Conservation (phyloP, 1,140 invertebrate genomes). For the Drosophila pruinosa region DNA sequence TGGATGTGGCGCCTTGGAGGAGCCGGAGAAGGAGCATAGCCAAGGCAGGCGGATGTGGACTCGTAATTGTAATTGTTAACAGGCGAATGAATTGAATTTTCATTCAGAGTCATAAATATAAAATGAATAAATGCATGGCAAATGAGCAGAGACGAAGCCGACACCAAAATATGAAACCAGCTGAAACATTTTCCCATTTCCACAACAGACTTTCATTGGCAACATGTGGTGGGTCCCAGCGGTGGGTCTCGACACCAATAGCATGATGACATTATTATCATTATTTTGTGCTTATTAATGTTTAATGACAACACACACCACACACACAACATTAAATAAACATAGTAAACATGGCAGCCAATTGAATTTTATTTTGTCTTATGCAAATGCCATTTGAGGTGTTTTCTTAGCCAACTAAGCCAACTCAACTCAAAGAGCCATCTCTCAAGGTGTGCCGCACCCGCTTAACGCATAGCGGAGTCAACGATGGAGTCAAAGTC, state of each 20-base stretch:
- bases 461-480: not conserved
- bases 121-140: conserved; percentile 64
- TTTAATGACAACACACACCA: conserved; percentile 50
- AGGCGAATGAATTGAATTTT: conserved; percentile 59
- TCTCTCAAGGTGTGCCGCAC: conserved; percentile 24
- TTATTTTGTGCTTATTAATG: conserved; percentile 75
- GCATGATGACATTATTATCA: conserved; percentile 77
- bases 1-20: conserved; percentile 37
- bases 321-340: conserved; percentile 44
- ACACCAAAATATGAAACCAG: not conserved
- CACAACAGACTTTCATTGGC: not conserved
- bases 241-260: conserved; percentile 44
- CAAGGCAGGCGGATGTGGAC: conserved; percentile 48
- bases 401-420: conserved; percentile 25
- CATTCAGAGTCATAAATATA: conserved; percentile 65
- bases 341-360: conserved; percentile 46
- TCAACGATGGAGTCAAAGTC: not conserved
- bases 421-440: conserved; percentile 30
- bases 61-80: conserved; percentile 35
- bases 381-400: conserved; percentile 75
- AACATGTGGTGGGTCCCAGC: conserved; percentile 19
- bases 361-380: conserved; percentile 42
- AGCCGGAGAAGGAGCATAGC: not conserved
- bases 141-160: conserved; percentile 7
- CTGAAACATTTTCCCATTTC: conserved; percentile 30